Percentiles rank a stretch among this genome's conserved stretches.
Conservation (phyloP, 2,888 invertebrate species). For the Acrocera orbiculus region DNA sequence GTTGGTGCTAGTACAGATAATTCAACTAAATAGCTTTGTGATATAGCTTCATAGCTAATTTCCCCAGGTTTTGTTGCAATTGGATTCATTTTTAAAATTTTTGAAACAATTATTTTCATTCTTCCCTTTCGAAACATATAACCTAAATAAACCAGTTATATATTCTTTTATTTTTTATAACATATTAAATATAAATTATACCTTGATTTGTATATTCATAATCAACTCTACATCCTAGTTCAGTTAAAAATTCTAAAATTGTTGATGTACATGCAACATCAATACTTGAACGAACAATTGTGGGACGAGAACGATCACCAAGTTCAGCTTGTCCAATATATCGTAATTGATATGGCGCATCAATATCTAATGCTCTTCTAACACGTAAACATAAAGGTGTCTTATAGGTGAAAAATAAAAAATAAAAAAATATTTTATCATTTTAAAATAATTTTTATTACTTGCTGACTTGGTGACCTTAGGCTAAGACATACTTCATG, state of each 20-base stretch:
- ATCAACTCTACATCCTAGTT: constrained; percentile 78
- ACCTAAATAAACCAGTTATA: constrained; percentile 14
- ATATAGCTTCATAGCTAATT: constrained; percentile 58
- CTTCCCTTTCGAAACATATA: constrained; percentile 92
- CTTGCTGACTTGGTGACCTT: constrained; percentile 44
- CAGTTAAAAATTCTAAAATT: constrained; percentile 78
- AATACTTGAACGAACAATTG: constrained; percentile 74
- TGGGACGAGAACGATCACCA: constrained; percentile 74
- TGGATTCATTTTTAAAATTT: constrained; percentile 72
- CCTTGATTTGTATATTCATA: constrained; percentile 89
- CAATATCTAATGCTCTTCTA: constrained; percentile 60
- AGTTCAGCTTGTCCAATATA: constrained; percentile 85
- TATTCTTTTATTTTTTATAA: background rate
- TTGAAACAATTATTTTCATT: constrained; percentile 93
- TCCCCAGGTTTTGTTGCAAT: constrained; percentile 52
- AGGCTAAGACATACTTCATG: constrained; percentile 82
- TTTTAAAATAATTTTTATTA: constrained; percentile 16
- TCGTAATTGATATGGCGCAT: constrained; percentile 55
- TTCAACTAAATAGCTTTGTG: constrained; percentile 85
- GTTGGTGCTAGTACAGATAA: constrained; percentile 77
- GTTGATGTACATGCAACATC: constrained; percentile 85
- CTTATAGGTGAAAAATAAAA: constrained; percentile 15
- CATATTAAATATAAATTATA: constrained; percentile 14
- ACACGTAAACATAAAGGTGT: constrained; percentile 61
- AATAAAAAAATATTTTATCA: background rate